A percentile compares a stretch with the other conserved stretches of the same genome.
Conservation (phyloP, 2,797 vertebrate species). For the Gymnoscopelus braueri region DNA sequence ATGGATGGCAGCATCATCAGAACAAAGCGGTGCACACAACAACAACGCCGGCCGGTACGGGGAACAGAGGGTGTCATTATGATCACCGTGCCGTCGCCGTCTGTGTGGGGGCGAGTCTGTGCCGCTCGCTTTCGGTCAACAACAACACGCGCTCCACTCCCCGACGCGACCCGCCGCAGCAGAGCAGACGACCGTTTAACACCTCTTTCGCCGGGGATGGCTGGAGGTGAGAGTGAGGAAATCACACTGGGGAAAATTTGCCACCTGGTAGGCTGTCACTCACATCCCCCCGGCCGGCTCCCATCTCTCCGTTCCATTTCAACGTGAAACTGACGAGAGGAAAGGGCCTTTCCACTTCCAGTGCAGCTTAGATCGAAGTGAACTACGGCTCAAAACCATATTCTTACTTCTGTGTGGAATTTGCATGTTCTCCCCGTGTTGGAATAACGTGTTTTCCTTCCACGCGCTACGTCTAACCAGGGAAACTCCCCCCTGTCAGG, state of each 20-base stretch:
- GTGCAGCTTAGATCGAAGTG: no score
- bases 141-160: constrained; percentile 34
- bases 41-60: constrained; percentile 8
- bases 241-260: constrained; percentile 34
- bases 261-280: not conserved
- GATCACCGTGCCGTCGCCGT: not conserved
- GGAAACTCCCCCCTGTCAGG: no score
- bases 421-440: no score
- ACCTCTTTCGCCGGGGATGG: constrained; percentile 37
- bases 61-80: constrained; percentile 39
- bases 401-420: no score
- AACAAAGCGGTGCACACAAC: constrained; percentile 36
- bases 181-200: constrained; percentile 51
- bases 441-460: no score
- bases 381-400: no score
- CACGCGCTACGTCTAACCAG: no score
- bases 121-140: not conserved
- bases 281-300: no score
- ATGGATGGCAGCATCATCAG: constrained; percentile 38
- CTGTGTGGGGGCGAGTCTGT: not conserved
- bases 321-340: no score
- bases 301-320: no score
- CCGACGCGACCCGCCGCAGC: no score
- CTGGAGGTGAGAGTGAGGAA: constrained; percentile 37
- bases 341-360: no score